Conservation (phyloP, 2,888 invertebrate species). For the Pardosa pseudoannulata region DNA sequence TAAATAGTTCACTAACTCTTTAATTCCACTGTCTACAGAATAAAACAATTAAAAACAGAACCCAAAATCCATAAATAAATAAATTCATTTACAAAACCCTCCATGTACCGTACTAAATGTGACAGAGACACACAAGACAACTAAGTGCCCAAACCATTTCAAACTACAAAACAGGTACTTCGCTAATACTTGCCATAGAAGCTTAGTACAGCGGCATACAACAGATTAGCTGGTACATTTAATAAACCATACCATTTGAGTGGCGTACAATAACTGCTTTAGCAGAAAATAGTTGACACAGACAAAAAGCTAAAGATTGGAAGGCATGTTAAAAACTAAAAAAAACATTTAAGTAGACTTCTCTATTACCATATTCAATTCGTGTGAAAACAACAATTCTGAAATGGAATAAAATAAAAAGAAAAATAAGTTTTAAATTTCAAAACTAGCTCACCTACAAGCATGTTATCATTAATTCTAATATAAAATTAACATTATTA, state of each 20-base stretch:
- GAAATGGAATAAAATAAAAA: no score
- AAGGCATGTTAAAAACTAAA: no score
- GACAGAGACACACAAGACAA: not conserved
- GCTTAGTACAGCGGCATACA: not conserved
- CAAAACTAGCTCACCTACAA: no score
- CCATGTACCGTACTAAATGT: not conserved
- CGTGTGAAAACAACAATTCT: no score
- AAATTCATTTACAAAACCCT: not conserved
- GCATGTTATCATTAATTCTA: no score
- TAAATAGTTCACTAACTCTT: slow-evolving; percentile 47
- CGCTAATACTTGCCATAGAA: not conserved
- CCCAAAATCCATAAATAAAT: slow-evolving; percentile 5
- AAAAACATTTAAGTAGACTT: no score
- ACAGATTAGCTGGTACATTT: not conserved
- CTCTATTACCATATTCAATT: no score
- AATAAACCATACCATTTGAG: not conserved
- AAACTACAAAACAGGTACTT: not conserved
- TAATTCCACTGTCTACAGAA: not conserved
- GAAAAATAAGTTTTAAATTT: no score
- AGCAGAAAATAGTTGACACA: no score
- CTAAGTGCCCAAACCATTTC: not conserved
- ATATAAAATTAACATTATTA: no score
- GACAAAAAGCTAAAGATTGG: no score
- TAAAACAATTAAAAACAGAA: not conserved
- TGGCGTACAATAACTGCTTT: no score